phyloP scores from a whole-genome alignment of 1,140 invertebrate genomes.

The Brachionus asplanchnoidis region DNA sequence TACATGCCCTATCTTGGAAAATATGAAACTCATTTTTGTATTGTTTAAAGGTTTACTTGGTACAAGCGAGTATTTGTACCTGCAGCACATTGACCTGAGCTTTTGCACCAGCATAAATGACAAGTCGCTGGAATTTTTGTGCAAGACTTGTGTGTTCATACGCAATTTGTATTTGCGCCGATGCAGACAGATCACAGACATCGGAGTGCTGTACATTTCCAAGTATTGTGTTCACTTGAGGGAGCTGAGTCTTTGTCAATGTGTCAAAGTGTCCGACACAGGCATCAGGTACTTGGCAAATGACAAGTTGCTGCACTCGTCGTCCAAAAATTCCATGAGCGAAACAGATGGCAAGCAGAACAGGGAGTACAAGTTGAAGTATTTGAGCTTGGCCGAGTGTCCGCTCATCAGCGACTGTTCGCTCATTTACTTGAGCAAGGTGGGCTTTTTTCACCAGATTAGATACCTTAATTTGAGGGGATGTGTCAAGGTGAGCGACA shows the following conservation, averaged over 20 bases:
- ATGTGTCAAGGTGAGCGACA: conserved; percentile 1
- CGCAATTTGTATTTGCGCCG: conserved; percentile 19
- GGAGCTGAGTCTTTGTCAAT: conserved; percentile 8
- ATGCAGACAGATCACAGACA: conserved; percentile 6
- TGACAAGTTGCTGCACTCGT: not conserved
- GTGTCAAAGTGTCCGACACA: not conserved
- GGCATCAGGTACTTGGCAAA: not conserved
- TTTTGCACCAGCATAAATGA: conserved; percentile 6
- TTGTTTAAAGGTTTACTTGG: no score
- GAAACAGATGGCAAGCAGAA: not conserved
- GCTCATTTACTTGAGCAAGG: not conserved
- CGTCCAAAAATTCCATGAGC: not conserved
- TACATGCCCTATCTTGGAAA: no score
- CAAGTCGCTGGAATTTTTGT: not conserved
- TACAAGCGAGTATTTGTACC: not conserved
- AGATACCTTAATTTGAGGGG: not conserved
- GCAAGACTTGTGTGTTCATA: conserved; percentile 5
- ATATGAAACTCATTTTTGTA: no score
- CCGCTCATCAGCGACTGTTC: not conserved
- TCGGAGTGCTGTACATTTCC: conserved; percentile 1
- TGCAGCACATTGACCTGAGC: not conserved
- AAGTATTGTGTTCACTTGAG: conserved; percentile 22
- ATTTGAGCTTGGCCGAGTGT: conserved; percentile 19
- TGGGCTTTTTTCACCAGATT: conserved; percentile 22
- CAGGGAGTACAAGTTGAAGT: not conserved